Base-by-base conservation (phyloP, 2,113 vertebrate species). In the Cinclus cinclus region DNA sequence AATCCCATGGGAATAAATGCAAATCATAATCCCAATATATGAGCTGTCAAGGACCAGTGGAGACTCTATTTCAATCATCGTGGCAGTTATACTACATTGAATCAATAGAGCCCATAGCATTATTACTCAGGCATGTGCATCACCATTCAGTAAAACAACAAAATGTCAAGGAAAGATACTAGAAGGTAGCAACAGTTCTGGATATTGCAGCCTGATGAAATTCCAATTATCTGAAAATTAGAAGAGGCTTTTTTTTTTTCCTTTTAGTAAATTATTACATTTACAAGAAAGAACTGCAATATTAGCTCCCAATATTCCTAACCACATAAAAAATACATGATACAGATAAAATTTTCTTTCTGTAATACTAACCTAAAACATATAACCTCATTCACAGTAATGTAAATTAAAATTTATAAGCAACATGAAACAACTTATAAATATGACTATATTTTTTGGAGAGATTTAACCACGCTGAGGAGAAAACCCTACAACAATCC, bases 61-160 rank as follows among this genome's bases (percentile, higher is more conserved):
- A 87, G 75, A 63, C 50, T 28, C 21, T 42, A 59, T 85, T 88
- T 96, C 81, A 79, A 88, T 95, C 88, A 91, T 80, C 39, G 80
- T 50, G 67, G 35, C 74, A 90, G 70, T 80, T 83, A 86, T 22
- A 87, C 30, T 49, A 62, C 59, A 75, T 70, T 80, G 67, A 90
- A 87, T 95, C 75, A 95, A 85, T 87, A 75, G 12, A 92, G 13
- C 20, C 65, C 74, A 65, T 47, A 41, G 15, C 67, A 73, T 85
- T 88, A 80, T 86, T 88, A 76, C 53, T 58, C 71, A 82, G 46
- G 59, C 33, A 74, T 74, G 24, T 83, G 27, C 55, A 80, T 67
- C 79, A 50, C 39, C 42, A 71, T 73, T 69, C 67, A 87, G 42
- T 87, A 80, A 85, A 94, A 85, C 31, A 95, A 79, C 33, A 83